Evolutionary conservation across 1,140 invertebrate species (phyloP).

Genomic region (Stegodyphus mimosarum): DNA sequence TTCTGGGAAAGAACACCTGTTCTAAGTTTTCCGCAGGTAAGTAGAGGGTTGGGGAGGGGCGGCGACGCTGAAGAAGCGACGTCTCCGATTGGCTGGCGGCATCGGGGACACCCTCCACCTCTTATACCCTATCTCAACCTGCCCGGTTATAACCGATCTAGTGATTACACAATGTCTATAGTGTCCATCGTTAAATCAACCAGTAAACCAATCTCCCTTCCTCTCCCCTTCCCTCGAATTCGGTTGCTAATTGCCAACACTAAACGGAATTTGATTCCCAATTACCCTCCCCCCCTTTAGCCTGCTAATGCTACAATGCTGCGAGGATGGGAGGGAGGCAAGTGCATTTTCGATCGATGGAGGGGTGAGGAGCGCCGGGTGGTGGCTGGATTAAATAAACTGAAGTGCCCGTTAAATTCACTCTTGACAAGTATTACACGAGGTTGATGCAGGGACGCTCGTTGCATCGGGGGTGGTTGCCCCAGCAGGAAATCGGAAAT

Average conservation of each 20-base stretch:
- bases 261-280: constrained; percentile 60
- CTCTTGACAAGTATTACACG: constrained; percentile 52
- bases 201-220: constrained; percentile 32
- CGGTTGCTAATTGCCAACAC: constrained; percentile 53
- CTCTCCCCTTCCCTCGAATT: not conserved
- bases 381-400: constrained; percentile 38
- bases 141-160: constrained; percentile 51
- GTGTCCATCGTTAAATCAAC: constrained; percentile 49
- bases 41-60: constrained; percentile 12
- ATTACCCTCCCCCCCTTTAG: constrained; percentile 22
- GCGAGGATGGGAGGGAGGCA: not conserved
- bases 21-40: constrained; percentile 58
- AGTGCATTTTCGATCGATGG: constrained; percentile 47
- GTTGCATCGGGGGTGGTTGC: too few relatives aligned
- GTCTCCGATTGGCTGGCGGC: constrained; percentile 37
- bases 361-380: not conserved
- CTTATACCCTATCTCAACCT: not conserved
- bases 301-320: not conserved
- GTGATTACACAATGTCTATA: constrained; percentile 55
- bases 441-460: not conserved
- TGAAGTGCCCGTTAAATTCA: constrained; percentile 47
- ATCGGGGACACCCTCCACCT: constrained; percentile 5
- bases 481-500: constrained; percentile 46
- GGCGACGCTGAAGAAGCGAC: constrained; percentile 47
- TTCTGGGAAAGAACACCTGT: constrained; percentile 60